phyloP scores from a whole-genome alignment of 2,113 vertebrate genomes.

The Eudorcas thomsonii region DNA sequence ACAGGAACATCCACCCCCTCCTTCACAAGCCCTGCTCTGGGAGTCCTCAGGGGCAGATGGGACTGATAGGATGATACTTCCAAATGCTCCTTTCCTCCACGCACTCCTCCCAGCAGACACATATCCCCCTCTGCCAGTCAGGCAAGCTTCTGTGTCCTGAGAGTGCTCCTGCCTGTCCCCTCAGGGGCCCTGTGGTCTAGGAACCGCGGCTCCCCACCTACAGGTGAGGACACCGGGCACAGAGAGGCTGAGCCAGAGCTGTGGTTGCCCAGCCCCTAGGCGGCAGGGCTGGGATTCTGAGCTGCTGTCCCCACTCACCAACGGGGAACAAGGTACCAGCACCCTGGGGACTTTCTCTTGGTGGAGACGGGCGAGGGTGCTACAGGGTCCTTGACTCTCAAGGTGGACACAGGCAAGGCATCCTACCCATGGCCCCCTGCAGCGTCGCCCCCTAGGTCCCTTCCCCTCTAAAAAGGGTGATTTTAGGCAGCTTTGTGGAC shows the following conservation, averaged over 20 bases:
- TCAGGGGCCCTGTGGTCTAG: neutral
- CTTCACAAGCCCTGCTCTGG: neutral
- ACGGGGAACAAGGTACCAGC: accelerated
- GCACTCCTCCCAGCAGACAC: neutral
- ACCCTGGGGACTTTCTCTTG: neutral
- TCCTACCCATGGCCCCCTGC: neutral
- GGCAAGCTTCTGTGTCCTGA: neutral
- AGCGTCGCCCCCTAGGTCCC: accelerated
- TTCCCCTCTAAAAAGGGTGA: neutral
- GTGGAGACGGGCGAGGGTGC: neutral
- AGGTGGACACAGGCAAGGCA: neutral
- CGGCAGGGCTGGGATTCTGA: neutral
- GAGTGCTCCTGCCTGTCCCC: neutral
- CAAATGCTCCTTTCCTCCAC: neutral
- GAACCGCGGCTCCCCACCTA: accelerated
- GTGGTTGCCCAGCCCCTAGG: neutral
- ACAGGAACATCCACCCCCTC: neutral
- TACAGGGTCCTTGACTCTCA: neutral
- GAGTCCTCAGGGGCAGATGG: neutral
- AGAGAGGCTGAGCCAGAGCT: neutral
- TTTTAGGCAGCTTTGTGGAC: neutral
- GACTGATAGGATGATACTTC: neutral
- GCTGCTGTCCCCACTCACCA: neutral
- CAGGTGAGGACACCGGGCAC: neutral
- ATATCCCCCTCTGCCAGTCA: neutral